These are phyloP conservation scores for Elymnias hypermnestra DNA, from an alignment of 1,140 invertebrate genomes.

Conservation along the genomic window DNA sequence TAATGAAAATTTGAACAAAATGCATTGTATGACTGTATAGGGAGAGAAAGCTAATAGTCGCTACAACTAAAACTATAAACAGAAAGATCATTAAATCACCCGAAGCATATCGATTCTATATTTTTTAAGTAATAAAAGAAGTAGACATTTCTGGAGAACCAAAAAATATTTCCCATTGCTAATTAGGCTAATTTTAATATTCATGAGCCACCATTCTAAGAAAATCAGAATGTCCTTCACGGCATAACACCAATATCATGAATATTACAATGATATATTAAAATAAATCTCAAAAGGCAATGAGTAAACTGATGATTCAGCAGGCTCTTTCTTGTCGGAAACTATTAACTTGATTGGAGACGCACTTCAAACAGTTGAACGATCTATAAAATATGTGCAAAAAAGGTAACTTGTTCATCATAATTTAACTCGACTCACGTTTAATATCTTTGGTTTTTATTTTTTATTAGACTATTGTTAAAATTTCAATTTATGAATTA, in stretches of 20 bases:
- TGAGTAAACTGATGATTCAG: slow-evolving; percentile 11
- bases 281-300: slow-evolving; percentile 9
- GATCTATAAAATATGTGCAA: slow-evolving; percentile 5
- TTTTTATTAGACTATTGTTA: too few species aligned
- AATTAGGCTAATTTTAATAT: background rate
- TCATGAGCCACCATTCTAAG: background rate
- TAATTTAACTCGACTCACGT: too few species aligned
- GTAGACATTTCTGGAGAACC: background rate
- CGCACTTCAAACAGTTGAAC: slow-evolving; percentile 12
- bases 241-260: slow-evolving; percentile 1
- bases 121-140: too few species aligned
- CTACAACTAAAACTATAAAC: too few species aligned
- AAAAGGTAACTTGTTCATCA: too few species aligned
- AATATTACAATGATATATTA: slow-evolving; percentile 9
- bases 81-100: too few species aligned
- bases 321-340: slow-evolving; percentile 13
- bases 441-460: too few species aligned
- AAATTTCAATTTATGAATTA: too few species aligned
- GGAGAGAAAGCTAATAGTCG: too few species aligned
- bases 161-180: background rate
- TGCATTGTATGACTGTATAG: too few species aligned
- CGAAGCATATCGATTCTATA: too few species aligned
- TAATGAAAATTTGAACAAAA: too few species aligned
- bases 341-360: slow-evolving; percentile 17
- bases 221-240: slow-evolving; percentile 5